phyloP scores from a whole-genome alignment of 1,140 invertebrate genomes.

The Laupala kohalensis region DNA sequence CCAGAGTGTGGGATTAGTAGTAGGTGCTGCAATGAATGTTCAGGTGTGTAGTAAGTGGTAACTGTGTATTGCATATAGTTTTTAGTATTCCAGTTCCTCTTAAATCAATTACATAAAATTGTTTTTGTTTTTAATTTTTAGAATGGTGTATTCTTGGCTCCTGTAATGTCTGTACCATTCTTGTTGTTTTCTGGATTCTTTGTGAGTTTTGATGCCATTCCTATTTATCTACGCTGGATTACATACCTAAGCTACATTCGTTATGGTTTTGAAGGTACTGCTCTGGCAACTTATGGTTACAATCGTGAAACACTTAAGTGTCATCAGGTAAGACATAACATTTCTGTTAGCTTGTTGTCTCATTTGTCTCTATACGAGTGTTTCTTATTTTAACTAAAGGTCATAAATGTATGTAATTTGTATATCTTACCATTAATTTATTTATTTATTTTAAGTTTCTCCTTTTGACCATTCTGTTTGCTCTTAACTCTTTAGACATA shows the following conservation, averaged over 20 bases:
- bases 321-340: conserved; percentile 37
- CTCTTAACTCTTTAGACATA: conserved; percentile 37
- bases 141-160: conserved; percentile 91
- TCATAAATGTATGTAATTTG: too few relatives aligned
- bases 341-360: too few relatives aligned
- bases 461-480: background rate
- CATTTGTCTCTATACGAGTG: too few relatives aligned
- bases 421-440: too few relatives aligned
- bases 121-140: conserved; percentile 29
- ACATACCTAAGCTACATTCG: conserved; percentile 91
- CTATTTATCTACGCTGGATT: conserved; percentile 87
- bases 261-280: conserved; percentile 89
- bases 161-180: conserved; percentile 89
- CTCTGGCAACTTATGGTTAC: conserved; percentile 86
- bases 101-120: background rate
- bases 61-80: too few relatives aligned
- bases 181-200: conserved; percentile 93
- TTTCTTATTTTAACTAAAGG: too few relatives aligned
- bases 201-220: conserved; percentile 92
- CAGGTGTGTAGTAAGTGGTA: conserved; percentile 34
- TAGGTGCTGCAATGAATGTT: conserved; percentile 88
- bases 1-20: conserved; percentile 86
- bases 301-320: conserved; percentile 66
- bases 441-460: too few relatives aligned
- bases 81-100: background rate